phyloP scores from a whole-genome alignment of 2,797 vertebrate genomes.

The Philypnodon macrostomus region DNA sequence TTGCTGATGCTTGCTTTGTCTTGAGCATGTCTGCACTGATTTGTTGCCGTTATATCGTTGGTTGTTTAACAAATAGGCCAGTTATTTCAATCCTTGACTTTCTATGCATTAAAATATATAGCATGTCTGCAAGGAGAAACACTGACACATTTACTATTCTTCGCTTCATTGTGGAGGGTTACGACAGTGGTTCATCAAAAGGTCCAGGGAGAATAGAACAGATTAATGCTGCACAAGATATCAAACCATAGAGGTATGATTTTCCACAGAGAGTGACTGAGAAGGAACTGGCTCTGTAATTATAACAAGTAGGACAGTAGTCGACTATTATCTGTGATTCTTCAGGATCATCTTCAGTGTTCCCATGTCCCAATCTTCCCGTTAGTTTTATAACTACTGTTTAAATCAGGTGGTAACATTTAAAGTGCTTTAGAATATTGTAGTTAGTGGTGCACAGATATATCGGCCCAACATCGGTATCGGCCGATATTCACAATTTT shows the following conservation, averaged over 20 bases:
- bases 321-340: slow-evolving; percentile 25
- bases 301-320: slow-evolving; percentile 27
- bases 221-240: slow-evolving; percentile 17
- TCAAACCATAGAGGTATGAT: slow-evolving; percentile 39
- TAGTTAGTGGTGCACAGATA: too few species aligned
- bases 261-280: slow-evolving; percentile 36
- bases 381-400: slow-evolving; percentile 22
- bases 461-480: too few species aligned
- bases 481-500: too few species aligned
- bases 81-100: slow-evolving; percentile 6
- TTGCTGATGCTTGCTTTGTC: too few species aligned
- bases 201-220: slow-evolving; percentile 17
- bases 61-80: not conserved
- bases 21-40: too few species aligned
- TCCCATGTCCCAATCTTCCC: slow-evolving; percentile 38
- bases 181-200: slow-evolving; percentile 22
- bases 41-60: too few species aligned
- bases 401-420: slow-evolving; percentile 37
- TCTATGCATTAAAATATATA: not conserved
- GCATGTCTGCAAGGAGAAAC: slow-evolving; percentile 1
- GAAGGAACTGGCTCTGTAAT: slow-evolving; percentile 46
- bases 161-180: slow-evolving; percentile 28
- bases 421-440: too few species aligned
- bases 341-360: slow-evolving; percentile 21
- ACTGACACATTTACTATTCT: slow-evolving; percentile 19